Evolutionary conservation across 2,113 vertebrate genomes (phyloP), one percentile per base, ranked within the genome.

Genomic region (Brachypodius melanocephalos): DNA sequence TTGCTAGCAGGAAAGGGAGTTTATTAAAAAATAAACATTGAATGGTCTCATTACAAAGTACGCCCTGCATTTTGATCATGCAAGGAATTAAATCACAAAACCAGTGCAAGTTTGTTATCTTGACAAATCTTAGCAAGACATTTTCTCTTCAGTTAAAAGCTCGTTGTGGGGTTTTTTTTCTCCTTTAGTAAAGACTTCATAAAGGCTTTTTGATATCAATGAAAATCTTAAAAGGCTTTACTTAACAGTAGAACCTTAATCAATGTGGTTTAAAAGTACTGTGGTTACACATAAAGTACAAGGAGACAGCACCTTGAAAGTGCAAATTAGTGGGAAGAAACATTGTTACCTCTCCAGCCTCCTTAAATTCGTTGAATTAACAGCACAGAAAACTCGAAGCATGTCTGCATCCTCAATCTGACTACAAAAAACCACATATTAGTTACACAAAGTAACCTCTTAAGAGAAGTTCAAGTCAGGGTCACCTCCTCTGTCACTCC

Each of bases 211-310:
- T 92, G 85, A 94, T 97, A 90, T 96, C 85, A 95, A 52, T 90
- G 92, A 88, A 88, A 90, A 93, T 90, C 95, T 95, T 96, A 84
- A 96, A 97, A 97, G 92, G 88, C 94, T 97, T 97, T 94, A 94
- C 59, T 93, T 94, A 97, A 93, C 96, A 95, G 94, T 77, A 83
- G 79, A 96, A 92, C 90, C 85, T 95, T 97, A 96, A 96, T 96
- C 96, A 96, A 95, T 92, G 95, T 62, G 38, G 51, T 94, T 97
- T 93, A 94, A 93, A 97, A 93, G 82, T 40, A 83, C 85, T 40
- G 67, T 55, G 80, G 85, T 90, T 94, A 73, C 6, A 4, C 10
- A 1, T 45, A 66, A 94, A 94, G 92, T 80, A 92, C 94, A 97
- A 94, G 96, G 59, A 90, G 72, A 59, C 51, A 63, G 75, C 43